Evolutionary conservation across 1,140 invertebrate genomes (phyloP).

Genomic region (Sipha flava): DNA sequence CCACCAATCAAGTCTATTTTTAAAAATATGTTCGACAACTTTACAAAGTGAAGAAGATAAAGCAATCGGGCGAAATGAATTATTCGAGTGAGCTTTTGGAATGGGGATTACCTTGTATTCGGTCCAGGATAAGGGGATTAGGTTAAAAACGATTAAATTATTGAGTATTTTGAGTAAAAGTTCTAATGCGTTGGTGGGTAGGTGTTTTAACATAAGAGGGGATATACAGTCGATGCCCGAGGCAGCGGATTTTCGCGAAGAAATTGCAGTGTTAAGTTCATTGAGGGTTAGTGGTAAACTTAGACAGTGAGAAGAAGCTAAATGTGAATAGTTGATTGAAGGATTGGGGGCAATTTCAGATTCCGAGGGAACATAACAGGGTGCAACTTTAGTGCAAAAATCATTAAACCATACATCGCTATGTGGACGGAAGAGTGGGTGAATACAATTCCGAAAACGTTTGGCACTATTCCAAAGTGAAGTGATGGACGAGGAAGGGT

Average conservation of each 20-base stretch:
- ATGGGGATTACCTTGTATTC: background rate
- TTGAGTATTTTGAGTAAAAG: background rate
- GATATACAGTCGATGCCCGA: background rate
- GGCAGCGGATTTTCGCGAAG: background rate
- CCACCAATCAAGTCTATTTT: background rate
- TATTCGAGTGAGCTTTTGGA: background rate
- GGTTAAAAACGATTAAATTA: background rate
- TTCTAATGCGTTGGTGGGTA: background rate
- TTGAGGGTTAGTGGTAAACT: background rate
- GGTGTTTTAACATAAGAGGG: background rate
- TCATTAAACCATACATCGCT: background rate
- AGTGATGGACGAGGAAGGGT: background rate
- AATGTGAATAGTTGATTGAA: background rate
- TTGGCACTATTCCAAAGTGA: background rate
- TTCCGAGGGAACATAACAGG: background rate
- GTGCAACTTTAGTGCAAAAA: background rate
- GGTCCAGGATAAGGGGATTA: background rate
- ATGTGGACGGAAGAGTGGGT: background rate
- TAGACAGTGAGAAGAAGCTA: background rate
- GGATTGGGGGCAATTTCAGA: background rate
- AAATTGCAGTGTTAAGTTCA: background rate
- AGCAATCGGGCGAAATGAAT: background rate
- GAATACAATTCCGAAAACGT: background rate
- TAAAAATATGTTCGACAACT: background rate
- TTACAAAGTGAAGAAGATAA: background rate